Evolutionary conservation across 2,797 vertebrate species (phyloP), one percentile per base, ranked within the genome.

Genomic region (Betta splendens): DNA sequence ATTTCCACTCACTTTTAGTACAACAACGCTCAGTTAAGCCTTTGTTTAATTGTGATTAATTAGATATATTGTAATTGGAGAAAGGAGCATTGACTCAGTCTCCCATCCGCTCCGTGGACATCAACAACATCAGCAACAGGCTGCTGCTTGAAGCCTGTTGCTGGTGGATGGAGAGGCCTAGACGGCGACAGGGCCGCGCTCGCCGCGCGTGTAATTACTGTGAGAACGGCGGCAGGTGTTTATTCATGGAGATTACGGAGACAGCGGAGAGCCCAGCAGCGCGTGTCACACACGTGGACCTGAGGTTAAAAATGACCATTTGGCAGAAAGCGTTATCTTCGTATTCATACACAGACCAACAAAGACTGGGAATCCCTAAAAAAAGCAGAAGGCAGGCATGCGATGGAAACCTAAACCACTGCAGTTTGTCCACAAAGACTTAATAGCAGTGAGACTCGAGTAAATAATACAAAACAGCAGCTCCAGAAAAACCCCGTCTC

Each of bases 211-310:
- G 72, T 77, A 75, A 84, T 86, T 78, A 77, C 52, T 86, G 85
- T 84, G 79, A 74, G 76, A 84, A 82, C 68, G 52, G 75, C 10
- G 31, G 65, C 85, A 89, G 83, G 82, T 90, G 87, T 86, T 83
- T 84, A 72, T 78, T 83, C 58, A 54, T 78, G 70, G 12, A 5
- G 36, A 58, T 48, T 49, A 12, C 10, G 1, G 49, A 55, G 43
- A 40, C 72, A 85, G 79, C 87, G 76, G 82, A 57, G 75, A 83
- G 71, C 48, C 35, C 63, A 61, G 70, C 59, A 75, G 74, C 72
- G 70, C 56, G 32, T 54, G 74, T 83, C 79, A 69, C 67, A 66
- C 49, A 68, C 44, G 64, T 82, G 61, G 70, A 73, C 42, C 69
- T 54, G 57, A 50, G 52, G 37, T 59, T 84, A 84, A 81, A 88